Percentiles rank a stretch among this genome's conserved stretches.
phyloP scores from a whole-genome alignment of 2,797 vertebrate species.

The Xiphorhynchus erythropygius region DNA sequence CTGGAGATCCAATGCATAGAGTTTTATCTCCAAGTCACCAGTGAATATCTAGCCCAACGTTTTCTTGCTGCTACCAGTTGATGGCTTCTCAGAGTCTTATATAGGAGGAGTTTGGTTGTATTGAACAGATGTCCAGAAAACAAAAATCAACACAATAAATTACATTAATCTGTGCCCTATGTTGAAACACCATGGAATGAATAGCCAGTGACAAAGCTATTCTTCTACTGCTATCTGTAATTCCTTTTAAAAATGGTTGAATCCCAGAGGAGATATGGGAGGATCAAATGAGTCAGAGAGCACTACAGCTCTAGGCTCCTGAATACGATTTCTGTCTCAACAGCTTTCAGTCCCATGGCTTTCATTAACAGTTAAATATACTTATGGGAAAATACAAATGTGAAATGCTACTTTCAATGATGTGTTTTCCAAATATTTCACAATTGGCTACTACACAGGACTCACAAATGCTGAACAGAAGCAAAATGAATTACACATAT shows the following conservation, averaged over 20 bases:
- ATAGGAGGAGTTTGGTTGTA: conserved; percentile 24
- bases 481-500: conserved; percentile 28
- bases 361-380: conserved; percentile 60
- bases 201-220: conserved; percentile 52
- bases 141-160: conserved; percentile 60
- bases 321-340: conserved; percentile 60
- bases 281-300: conserved; percentile 61
- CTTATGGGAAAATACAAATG: conserved; percentile 53
- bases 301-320: conserved; percentile 50
- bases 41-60: neutral
- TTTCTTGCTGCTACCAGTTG: conserved; percentile 30
- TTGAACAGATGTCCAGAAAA: conserved; percentile 56
- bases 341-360: conserved; percentile 52
- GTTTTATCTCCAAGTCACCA: conserved; percentile 51
- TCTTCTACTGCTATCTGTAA: conserved; percentile 61
- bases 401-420: conserved; percentile 53
- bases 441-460: conserved; percentile 32
- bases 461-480: conserved; percentile 17
- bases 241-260: conserved; percentile 53
- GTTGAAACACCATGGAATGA: conserved; percentile 41
- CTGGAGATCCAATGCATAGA: conserved; percentile 11
- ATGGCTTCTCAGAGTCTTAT: conserved; percentile 37
- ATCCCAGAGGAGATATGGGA: conserved; percentile 35
- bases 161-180: conserved; percentile 57
- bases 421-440: conserved; percentile 57